phyloP scores from a whole-genome alignment of 2,113 vertebrate species.

The Arizona elegans region DNA sequence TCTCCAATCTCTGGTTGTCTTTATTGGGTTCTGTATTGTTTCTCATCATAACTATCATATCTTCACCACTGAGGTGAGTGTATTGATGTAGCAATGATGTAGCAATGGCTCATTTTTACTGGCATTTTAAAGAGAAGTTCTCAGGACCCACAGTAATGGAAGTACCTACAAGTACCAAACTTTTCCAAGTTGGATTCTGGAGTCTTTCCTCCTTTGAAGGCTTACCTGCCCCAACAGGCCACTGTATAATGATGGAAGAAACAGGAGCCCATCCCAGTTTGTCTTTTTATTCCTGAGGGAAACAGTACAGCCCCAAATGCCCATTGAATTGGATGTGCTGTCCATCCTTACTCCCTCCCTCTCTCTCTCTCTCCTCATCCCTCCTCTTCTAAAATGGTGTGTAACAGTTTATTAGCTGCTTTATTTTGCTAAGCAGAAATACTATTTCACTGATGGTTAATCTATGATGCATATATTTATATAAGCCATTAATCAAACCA shows the following conservation, averaged over 20 bases:
- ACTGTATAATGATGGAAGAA: not conserved
- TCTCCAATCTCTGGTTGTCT: not conserved
- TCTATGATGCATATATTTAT: not conserved
- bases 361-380: no score
- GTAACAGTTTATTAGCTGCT: not conserved
- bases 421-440: not conserved
- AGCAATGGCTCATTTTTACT: not conserved
- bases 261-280: not conserved
- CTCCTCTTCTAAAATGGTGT: not conserved
- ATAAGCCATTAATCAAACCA: not conserved
- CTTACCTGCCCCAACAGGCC: not conserved
- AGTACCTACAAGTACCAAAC: not conserved
- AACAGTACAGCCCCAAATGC: not conserved
- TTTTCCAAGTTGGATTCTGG: not conserved
- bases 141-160: not conserved
- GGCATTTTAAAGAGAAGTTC: not conserved
- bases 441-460: constrained; percentile 1
- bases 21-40: not conserved
- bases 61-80: not conserved
- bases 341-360: not conserved
- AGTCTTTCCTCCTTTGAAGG: not conserved
- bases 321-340: not conserved
- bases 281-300: not conserved
- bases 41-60: not conserved
- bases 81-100: not conserved